Evolutionary conservation across 1,140 invertebrate species (phyloP).

Genomic region (Euborellia annulipes): DNA sequence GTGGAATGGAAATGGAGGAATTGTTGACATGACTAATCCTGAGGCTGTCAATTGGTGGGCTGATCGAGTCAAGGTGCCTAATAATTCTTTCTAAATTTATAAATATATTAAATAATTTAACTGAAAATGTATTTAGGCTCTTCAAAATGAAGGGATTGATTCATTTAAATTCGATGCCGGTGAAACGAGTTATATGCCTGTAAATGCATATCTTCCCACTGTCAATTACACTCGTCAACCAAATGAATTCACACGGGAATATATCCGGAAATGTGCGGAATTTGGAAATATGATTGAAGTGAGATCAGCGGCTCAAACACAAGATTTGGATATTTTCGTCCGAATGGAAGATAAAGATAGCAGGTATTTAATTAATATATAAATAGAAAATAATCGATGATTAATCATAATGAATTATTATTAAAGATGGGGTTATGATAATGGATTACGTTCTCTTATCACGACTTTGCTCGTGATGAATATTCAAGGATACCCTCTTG

Average conservation of each 20-base stretch:
- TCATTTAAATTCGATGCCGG: conserved; percentile 91
- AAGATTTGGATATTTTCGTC: conserved; percentile 64
- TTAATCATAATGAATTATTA: no score
- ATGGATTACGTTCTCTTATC: conserved; percentile 32
- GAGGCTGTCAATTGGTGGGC: conserved; percentile 59
- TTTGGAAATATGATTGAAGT: conserved; percentile 61
- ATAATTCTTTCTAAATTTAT: no score
- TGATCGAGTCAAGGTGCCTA: conserved; percentile 34
- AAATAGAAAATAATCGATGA: no score
- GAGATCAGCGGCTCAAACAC: conserved; percentile 45
- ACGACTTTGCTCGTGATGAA: conserved; percentile 39
- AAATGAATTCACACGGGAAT: conserved; percentile 42
- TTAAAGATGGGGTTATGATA: conserved; percentile 33
- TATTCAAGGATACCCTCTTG: conserved; percentile 66
- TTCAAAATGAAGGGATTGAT: conserved; percentile 53
- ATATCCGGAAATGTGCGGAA: conserved; percentile 40
- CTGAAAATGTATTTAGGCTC: no score
- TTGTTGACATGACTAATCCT: conserved; percentile 64
- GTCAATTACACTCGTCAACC: no score
- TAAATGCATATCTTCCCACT: no score
- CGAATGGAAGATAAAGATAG: conserved; percentile 72
- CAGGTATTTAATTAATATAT: no score
- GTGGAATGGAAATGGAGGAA: conserved; percentile 63
- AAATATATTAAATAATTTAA: no score
- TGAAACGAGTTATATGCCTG: conserved; percentile 28